Evolutionary conservation across 2,113 vertebrate genomes (phyloP).

Genomic region (Grus americana): DNA sequence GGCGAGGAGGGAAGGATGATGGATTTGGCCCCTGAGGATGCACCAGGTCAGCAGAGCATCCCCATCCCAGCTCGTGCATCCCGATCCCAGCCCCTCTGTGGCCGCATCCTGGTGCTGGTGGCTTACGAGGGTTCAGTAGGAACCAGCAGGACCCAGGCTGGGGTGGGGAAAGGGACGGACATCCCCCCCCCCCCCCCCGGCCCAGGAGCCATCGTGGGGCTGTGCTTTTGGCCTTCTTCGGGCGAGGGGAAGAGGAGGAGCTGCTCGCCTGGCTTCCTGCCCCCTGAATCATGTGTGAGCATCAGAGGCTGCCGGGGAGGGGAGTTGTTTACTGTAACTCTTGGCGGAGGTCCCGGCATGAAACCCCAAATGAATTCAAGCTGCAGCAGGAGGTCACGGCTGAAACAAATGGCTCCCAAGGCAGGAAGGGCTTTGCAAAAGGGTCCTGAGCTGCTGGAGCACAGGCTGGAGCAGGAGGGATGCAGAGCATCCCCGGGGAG

Average conservation of each 20-base stretch:
- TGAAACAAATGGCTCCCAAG: neutral
- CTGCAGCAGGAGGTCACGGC: neutral
- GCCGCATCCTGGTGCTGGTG: neutral
- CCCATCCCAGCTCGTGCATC: neutral
- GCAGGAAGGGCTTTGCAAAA: neutral
- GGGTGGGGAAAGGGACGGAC: neutral
- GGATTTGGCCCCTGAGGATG: neutral
- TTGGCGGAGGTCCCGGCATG: neutral
- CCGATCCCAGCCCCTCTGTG: neutral
- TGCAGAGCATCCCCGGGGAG: neutral
- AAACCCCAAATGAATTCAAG: constrained; percentile 32
- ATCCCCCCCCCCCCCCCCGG: neutral
- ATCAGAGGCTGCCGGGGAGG: neutral
- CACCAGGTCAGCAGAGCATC: neutral
- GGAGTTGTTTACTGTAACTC: constrained; percentile 11
- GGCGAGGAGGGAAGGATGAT: neutral
- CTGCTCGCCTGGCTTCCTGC: neutral
- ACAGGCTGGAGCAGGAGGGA: neutral
- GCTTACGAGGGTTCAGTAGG: rapidly evolving
- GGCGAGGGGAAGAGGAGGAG: constrained; percentile 22
- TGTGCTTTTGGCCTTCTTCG: neutral
- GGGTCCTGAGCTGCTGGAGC: neutral
- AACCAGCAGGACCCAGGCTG: rapidly evolving
- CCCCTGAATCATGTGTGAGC: neutral
- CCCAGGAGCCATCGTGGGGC: neutral